Percentiles rank a stretch among this genome's conserved stretches.
phyloP scores from a whole-genome alignment of 1,140 invertebrate species.

The Drosophila subpulchrella region DNA sequence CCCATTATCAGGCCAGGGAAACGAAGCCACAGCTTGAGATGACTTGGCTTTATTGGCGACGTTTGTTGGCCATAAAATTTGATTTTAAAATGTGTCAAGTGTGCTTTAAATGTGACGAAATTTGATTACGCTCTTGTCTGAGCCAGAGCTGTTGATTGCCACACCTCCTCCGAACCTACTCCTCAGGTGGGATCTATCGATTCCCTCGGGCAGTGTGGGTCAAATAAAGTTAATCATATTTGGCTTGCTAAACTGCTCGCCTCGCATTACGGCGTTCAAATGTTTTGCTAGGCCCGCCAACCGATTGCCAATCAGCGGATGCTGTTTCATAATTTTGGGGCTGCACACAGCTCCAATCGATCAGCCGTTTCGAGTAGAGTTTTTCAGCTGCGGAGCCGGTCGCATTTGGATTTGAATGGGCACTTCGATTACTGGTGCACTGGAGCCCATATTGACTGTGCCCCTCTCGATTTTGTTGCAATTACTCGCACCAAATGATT shows the following conservation, averaged over 20 bases:
- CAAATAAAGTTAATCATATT: slow-evolving; percentile 9
- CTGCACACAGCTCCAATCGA: slow-evolving; percentile 30
- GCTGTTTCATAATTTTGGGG: slow-evolving; percentile 31
- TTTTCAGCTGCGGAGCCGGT: slow-evolving; percentile 17
- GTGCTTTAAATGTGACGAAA: slow-evolving; percentile 73
- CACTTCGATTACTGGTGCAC: background rate
- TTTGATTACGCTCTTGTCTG: slow-evolving; percentile 53
- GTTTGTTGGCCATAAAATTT: slow-evolving; percentile 68
- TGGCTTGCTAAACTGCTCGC: background rate
- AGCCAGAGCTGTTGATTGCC: too few species aligned
- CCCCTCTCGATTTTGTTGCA: slow-evolving; percentile 70
- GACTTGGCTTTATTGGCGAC: slow-evolving; percentile 40
- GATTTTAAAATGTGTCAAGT: slow-evolving; percentile 80
- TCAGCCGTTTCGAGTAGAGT: slow-evolving; percentile 10
- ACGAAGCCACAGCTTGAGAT: slow-evolving; percentile 22
- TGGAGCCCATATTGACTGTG: slow-evolving; percentile 24
- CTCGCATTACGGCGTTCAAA: background rate
- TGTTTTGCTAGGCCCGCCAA: slow-evolving; percentile 9
- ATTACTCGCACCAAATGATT: slow-evolving; percentile 73
- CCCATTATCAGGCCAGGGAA: slow-evolving; percentile 59
- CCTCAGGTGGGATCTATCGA: too few species aligned
- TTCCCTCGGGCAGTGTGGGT: background rate
- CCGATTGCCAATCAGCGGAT: slow-evolving; percentile 32
- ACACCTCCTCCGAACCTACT: background rate
- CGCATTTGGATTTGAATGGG: background rate